Evolutionary conservation across 1,140 invertebrate genomes (phyloP), one percentile per base, ranked within the genome.

Genomic region (Colletes latitarsis): DNA sequence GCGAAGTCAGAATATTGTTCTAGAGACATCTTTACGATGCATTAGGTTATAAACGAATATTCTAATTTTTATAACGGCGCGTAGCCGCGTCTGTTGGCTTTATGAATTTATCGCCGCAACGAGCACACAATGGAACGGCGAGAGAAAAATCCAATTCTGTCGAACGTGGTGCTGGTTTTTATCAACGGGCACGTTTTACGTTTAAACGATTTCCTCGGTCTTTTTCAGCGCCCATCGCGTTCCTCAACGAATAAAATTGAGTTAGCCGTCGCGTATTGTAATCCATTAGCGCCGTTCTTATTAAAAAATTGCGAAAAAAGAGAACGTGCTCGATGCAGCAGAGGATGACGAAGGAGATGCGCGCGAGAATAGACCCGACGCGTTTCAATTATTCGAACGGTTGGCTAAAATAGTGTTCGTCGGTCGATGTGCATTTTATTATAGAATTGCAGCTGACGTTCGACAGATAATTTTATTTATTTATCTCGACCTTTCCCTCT

Each of bases 241-340:
- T 58, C 17, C n/a, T 39, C 8, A 21, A 52, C 6, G 21, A 6
- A 12, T 19, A 41, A 79, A 64, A 49, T 58, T 64, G n/a, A 17
- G 53, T 81, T 74, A 43, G 12, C 10, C 5, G 21, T 6, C 4
- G 15, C 10, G 39, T 43, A 17, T 55, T 46, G 60, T 63, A 15
- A 46, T 43, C 19, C 53, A 57, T 81, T 58, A 58, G 67, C 60
- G 41, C 12, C 19, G 19, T 49, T 60, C 58, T 21, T 43, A 43
- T 12, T 19, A 69, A 30, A 55, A 63, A 52, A 14, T 21, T 14
- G 15, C 30, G 46, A 9, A 19, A 43, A 21, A 73, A 30, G 14
- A 64, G 19, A 15, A 46, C 41, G 30, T 30, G 30, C 2, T 1
- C 30, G 30, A 30, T 30, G 30, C 30, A 30, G 30, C 30, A 30